Base-by-base conservation (phyloP, 1,140 invertebrate genomes). In the Cyclargus thomasi region DNA sequence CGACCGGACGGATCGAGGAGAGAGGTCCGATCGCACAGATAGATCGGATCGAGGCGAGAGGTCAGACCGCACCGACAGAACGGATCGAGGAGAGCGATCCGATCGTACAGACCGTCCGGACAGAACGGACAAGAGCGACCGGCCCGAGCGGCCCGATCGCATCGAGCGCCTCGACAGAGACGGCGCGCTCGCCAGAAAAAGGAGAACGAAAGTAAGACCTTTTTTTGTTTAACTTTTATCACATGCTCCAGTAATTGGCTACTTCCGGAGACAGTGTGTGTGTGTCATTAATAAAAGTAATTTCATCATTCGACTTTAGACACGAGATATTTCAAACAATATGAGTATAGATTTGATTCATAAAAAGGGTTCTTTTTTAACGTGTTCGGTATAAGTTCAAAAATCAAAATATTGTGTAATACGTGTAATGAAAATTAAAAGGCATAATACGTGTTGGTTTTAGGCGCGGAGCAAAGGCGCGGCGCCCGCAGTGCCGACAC, bases 141-240 rank as follows among this genome's bases (percentile, higher is more conserved):
- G 39, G 5, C 39, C 39, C 14, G 70, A 69, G 78, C 84, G 74
- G 70, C 77, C 64, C 75, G 86, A 64, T 80, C 85, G 55, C 81
- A 75, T 67, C 63, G 80, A 89, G 79, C 83, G 74, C 70, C 63
- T 68, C 16, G 70, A 71, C 22, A 57, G 73, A 21, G 75, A 75
- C 22, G 47, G 69, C 23, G 73, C 75, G 1, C 72, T 76, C 59
- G 72, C 80, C 16, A 65, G 82, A 82, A 91, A 93, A 68, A 92
- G 93, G 73, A 89, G 95, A 65, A 94, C 94, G 16, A 85, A 85
- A 79, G 82, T 81, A 22, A 21, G 14, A 18, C 17, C 6, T 16
- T 16, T 29, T 29, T 29, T 29, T 29, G 29, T 29, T 7, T 4
- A 29, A 29, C 8, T 29, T 29, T 29, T 5, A 6, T 29, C 8